Evolutionary conservation across 2,113 vertebrate species (phyloP), one percentile per base, ranked within the genome.

Genomic region (Porphyrio hochstetteri): DNA sequence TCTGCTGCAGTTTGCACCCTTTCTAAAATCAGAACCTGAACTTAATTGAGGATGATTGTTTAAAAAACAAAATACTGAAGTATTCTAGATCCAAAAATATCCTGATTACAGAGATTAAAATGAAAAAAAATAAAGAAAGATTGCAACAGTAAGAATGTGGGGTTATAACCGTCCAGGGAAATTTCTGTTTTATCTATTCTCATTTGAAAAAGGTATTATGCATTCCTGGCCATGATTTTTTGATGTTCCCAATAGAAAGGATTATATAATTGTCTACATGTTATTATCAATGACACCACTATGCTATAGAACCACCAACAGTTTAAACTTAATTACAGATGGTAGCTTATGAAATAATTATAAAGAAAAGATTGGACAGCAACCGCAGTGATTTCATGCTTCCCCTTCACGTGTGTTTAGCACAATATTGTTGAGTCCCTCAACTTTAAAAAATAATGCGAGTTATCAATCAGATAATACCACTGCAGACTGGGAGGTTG

Each of bases 341-440:
- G 83, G 91, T 91, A 96, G 77, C 35, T 94, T 87, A 96, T 91
- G 56, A 96, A 96, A 94, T 88, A 95, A 93, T 97, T 89, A 96
- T 91, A 82, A 93, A 90, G 90, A 94, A 90, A 81, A 90, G 88
- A 65, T 36, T 84, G 90, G 90, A 78, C 48, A 86, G 82, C 76
- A 82, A 96, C 80, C 82, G 57, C 65, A 77, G 77, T 25, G 74
- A 92, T 87, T 93, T 91, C 77, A 82, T 63, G 61, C 69, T 87
- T 87, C 44, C 83, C 80, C 53, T 89, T 94, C 86, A 76, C 15
- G 40, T 87, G 65, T 82, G 67, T 76, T 93, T 80, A 89, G 83
- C 74, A 76, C 77, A 92, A 69, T 59, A 76, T 40, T 33, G 63
- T 14, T 0, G 5, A 86, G 74, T 68, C 74, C 53, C 86, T 89